Evolutionary conservation across 1,140 invertebrate genomes (phyloP).

Genomic region (Lepidotrigona ventralis): DNA sequence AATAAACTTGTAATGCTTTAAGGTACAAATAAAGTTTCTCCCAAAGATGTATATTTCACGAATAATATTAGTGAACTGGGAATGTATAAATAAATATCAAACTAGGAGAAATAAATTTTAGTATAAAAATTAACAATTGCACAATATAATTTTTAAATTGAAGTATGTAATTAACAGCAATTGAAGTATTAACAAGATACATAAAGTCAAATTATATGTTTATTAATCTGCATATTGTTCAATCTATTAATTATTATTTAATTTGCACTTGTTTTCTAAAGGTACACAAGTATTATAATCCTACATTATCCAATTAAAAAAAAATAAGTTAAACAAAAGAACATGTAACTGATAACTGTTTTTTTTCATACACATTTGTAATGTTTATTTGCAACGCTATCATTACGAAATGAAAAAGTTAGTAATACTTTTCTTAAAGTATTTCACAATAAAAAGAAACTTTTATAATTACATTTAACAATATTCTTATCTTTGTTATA

Average conservation of each 20-base stretch:
- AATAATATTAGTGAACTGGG: slow-evolving; percentile 23
- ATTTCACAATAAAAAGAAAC: not conserved
- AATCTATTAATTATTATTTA: slow-evolving; percentile 13
- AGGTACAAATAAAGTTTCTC: slow-evolving; percentile 8
- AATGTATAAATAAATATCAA: slow-evolving; percentile 59
- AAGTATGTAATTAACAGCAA: not conserved
- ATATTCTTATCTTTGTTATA: not conserved
- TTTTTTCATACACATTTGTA: not conserved
- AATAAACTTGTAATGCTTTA: slow-evolving; percentile 9
- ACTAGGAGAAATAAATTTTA: slow-evolving; percentile 12
- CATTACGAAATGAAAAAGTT: slow-evolving; percentile 16
- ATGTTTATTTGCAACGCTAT: not conserved
- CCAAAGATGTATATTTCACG: not conserved
- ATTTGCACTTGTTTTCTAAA: slow-evolving; percentile 28
- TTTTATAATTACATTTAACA: slow-evolving; percentile 19
- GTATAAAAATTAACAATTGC: slow-evolving; percentile 20
- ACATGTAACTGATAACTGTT: not conserved
- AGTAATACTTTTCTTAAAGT: not conserved
- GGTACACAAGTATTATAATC: slow-evolving; percentile 19
- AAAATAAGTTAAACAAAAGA: slow-evolving; percentile 29
- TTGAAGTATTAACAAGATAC: not conserved
- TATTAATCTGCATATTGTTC: slow-evolving; percentile 26
- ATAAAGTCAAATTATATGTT: slow-evolving; percentile 7
- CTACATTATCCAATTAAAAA: slow-evolving; percentile 21
- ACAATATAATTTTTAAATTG: slow-evolving; percentile 13